Percentiles rank a stretch among this genome's conserved stretches.
Conservation (phyloP, 2,888 invertebrate genomes). For the Epistrophella euchroma region DNA sequence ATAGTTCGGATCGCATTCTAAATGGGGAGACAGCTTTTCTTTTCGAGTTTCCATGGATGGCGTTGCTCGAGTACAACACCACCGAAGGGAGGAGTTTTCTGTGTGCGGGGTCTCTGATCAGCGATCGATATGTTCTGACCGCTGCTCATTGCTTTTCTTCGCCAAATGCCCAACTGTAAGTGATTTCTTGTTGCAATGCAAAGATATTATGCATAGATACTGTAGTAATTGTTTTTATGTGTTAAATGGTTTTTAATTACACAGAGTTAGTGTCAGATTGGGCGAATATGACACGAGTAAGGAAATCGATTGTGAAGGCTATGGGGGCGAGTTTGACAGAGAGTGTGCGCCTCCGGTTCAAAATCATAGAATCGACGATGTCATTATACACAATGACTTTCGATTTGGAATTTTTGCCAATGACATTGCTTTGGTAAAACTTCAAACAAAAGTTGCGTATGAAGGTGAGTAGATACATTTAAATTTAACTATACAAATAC, state of each 20-base stretch:
- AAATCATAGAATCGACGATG: constrained; percentile 54
- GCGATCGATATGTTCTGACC: constrained; percentile 60
- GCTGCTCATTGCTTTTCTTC: constrained; percentile 67
- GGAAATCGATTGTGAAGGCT: constrained; percentile 49
- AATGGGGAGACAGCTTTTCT: constrained; percentile 57
- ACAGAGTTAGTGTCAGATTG: constrained; percentile 62
- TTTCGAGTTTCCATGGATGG: constrained; percentile 68
- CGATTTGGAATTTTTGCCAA: neutral
- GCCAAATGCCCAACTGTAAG: constrained; percentile 54
- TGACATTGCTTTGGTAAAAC: constrained; percentile 59
- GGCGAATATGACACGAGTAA: constrained; percentile 65
- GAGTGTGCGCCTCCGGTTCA: constrained; percentile 56
- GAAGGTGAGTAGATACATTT: constrained; percentile 31
- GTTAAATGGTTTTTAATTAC: constrained; percentile 14
- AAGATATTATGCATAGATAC: neutral
- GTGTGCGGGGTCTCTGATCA: constrained; percentile 64
- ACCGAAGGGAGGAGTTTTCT: constrained; percentile 38
- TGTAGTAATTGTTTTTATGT: neutral
- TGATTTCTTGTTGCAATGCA: neutral
- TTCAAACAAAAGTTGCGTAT: constrained; percentile 43
- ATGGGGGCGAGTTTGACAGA: neutral
- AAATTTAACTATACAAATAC: neutral
- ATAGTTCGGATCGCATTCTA: constrained; percentile 41
- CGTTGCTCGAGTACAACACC: constrained; percentile 60
- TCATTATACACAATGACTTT: constrained; percentile 58